phyloP scores from a whole-genome alignment of 2,888 invertebrate species.

The Monochamus alternatus region DNA sequence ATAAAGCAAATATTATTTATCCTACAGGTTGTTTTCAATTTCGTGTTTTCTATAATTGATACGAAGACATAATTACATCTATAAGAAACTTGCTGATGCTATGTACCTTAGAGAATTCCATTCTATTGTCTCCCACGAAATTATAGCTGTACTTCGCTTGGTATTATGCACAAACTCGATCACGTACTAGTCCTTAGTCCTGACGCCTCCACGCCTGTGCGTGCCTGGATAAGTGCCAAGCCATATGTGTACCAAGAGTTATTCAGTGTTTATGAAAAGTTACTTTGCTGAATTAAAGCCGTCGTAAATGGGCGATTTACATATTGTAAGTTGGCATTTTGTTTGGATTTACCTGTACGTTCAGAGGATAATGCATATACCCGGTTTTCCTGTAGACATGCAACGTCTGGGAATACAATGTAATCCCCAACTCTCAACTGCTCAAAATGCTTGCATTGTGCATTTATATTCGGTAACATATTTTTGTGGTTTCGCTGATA shows the following conservation, averaged over 20 bases:
- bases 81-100: neutral
- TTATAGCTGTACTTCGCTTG: neutral
- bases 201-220: neutral
- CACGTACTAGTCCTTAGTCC: neutral
- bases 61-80: neutral
- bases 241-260: conserved; percentile 15
- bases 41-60: too few species aligned
- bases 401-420: neutral
- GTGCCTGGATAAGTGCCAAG: conserved; percentile 13
- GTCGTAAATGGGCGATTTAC: conserved; percentile 17
- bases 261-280: conserved; percentile 21
- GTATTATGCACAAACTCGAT: neutral
- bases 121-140: neutral
- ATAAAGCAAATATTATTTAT: too few species aligned
- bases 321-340: conserved; percentile 5
- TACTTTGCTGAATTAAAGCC: conserved; percentile 18
- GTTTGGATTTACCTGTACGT: neutral
- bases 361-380: neutral
- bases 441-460: too few species aligned
- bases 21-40: too few species aligned
- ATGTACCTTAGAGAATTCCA: neutral
- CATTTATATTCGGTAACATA: too few species aligned
- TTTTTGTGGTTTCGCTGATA: too few species aligned
- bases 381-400: neutral
- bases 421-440: too few species aligned